Evolutionary conservation across 2,113 vertebrate genomes (phyloP).

Genomic region (Indicator indicator): DNA sequence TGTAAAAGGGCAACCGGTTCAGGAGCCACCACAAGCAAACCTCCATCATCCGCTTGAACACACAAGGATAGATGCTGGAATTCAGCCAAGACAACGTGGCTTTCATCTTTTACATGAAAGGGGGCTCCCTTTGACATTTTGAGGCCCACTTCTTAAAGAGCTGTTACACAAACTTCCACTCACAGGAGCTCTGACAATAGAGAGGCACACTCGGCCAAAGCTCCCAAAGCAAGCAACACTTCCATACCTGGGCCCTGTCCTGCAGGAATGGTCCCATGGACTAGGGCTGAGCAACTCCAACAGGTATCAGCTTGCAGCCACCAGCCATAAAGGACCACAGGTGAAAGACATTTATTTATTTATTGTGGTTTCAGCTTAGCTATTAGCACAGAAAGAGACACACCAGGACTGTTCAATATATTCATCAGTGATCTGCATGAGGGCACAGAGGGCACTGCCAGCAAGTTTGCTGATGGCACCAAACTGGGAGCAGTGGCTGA

Average conservation of each 20-base stretch:
- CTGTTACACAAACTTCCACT: background rate
- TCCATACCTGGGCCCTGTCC: rapidly evolving
- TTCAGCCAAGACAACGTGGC: constrained; percentile 3
- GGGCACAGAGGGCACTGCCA: too few relatives aligned
- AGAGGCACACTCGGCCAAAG: rapidly evolving
- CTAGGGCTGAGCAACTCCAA: background rate
- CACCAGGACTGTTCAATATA: too few relatives aligned
- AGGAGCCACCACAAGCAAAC: constrained; percentile 39
- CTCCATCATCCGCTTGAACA: constrained; percentile 22
- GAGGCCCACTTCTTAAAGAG: constrained; percentile 19
- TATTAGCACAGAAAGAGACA: too few relatives aligned
- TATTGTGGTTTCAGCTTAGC: background rate
- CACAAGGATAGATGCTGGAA: constrained; percentile 36
- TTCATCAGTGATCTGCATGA: too few relatives aligned
- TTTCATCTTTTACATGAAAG: constrained; percentile 57
- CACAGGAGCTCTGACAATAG: background rate
- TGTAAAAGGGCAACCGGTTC: background rate
- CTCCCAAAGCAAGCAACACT: background rate
- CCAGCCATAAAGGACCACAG: background rate
- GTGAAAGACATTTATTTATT: background rate
- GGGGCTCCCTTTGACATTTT: constrained; percentile 40
- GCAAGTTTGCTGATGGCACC: too few relatives aligned
- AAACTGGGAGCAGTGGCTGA: too few relatives aligned
- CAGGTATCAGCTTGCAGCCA: background rate
- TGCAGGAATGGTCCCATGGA: background rate